A percentile compares a stretch with the other conserved stretches of the same genome.
Evolutionary conservation across 2,797 vertebrate genomes (phyloP).

Genomic region (Oreochromis mossambicus): DNA sequence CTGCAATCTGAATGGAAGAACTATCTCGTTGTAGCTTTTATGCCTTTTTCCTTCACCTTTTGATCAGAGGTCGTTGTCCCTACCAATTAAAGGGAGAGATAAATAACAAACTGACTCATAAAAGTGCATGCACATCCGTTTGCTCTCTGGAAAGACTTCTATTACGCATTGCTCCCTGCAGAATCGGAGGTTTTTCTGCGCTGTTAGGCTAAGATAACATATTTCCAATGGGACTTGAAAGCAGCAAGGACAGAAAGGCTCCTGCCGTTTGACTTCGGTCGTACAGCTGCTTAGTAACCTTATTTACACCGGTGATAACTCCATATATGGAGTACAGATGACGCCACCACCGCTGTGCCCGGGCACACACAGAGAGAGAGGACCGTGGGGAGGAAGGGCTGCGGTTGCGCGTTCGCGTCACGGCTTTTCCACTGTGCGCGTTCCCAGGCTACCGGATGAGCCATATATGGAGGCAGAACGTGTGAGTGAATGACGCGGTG

Average conservation of each 20-base stretch:
- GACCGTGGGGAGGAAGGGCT: neutral
- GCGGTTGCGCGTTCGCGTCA: constrained; percentile 61
- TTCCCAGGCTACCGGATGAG: constrained; percentile 64
- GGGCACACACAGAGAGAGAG: neutral
- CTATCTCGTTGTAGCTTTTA: neutral
- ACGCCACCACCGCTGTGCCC: constrained; percentile 46
- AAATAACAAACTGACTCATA: neutral
- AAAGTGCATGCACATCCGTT: neutral
- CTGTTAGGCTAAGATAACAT: fast-evolving
- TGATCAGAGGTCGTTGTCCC: neutral
- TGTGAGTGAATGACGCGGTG: constrained; percentile 35
- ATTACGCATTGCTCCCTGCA: neutral
- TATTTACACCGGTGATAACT: constrained; percentile 54
- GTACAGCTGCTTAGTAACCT: constrained; percentile 51
- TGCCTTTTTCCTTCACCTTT: neutral
- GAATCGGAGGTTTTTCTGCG: neutral
- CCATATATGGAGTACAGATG: constrained; percentile 70
- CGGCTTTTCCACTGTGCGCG: constrained; percentile 70
- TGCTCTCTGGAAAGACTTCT: neutral
- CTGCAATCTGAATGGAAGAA: neutral
- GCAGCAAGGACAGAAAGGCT: constrained; percentile 24
- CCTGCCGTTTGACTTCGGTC: constrained; percentile 53
- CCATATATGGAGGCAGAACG: constrained; percentile 65
- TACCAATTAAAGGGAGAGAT: neutral
- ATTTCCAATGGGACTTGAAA: neutral